Conservation (phyloP, 2,888 invertebrate species). For the Copidosoma aretas region DNA sequence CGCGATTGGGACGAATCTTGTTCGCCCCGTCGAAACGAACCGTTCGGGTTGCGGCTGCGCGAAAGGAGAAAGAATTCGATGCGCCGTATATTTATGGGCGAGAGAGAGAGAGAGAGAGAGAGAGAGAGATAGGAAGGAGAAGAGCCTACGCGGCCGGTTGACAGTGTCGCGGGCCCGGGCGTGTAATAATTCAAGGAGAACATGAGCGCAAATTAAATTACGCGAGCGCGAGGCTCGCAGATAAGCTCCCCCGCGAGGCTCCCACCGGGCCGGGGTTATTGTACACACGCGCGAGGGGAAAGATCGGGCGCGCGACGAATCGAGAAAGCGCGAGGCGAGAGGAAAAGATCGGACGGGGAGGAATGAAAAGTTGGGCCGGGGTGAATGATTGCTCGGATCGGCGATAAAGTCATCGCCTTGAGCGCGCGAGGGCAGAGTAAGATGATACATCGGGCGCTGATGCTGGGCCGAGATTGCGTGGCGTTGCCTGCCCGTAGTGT, state of each 20-base stretch:
- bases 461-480: slow-evolving; percentile 55
- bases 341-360: slow-evolving; percentile 35
- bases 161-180: slow-evolving; percentile 16
- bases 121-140: neutral
- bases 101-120: slow-evolving; percentile 7
- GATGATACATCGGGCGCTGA: slow-evolving; percentile 62
- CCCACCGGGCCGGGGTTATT: neutral
- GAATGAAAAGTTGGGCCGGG: slow-evolving; percentile 43
- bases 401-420: slow-evolving; percentile 63
- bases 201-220: slow-evolving; percentile 34
- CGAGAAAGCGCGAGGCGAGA: slow-evolving; percentile 37
- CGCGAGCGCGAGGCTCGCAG: slow-evolving; percentile 5
- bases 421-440: slow-evolving; percentile 54
- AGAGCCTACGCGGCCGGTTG: slow-evolving; percentile 13
- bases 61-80: too few species aligned
- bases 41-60: too few species aligned
- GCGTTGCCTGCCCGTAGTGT: too few species aligned
- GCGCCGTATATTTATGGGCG: too few species aligned
- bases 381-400: slow-evolving; percentile 59
- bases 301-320: slow-evolving; percentile 8
- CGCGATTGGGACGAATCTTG: too few species aligned
- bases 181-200: slow-evolving; percentile 29
- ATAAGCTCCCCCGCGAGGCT: neutral
- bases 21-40: too few species aligned
- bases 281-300: neutral